Percentiles rank a stretch among this genome's conserved stretches.
Evolutionary conservation across 2,113 vertebrate species (phyloP).

Genomic region (Cyanoliseus patagonus): DNA sequence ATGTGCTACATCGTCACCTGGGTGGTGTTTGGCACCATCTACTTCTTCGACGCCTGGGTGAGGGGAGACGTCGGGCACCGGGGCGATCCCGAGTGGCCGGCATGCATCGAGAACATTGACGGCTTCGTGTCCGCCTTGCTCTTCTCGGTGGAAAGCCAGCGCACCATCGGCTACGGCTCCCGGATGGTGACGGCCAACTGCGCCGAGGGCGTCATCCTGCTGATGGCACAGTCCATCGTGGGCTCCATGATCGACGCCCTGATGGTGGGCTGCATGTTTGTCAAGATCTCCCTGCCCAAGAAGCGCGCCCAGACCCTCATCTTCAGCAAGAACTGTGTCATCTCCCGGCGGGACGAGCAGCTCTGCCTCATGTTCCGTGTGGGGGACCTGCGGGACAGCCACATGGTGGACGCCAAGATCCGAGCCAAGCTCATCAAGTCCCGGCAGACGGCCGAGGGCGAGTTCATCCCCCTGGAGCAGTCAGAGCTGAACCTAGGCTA

Average conservation of each 20-base stretch:
- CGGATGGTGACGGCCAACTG: constrained; percentile 84
- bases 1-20: constrained; percentile 84
- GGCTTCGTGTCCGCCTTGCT: constrained; percentile 81
- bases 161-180: constrained; percentile 83
- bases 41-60: constrained; percentile 78
- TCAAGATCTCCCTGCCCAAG: constrained; percentile 87
- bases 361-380: constrained; percentile 85
- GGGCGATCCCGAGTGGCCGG: constrained; percentile 72
- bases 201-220: constrained; percentile 72
- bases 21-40: constrained; percentile 79
- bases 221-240: constrained; percentile 82
- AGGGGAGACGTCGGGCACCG: constrained; percentile 76
- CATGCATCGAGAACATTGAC: constrained; percentile 81
- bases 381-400: constrained; percentile 82
- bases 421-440: constrained; percentile 86
- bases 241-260: constrained; percentile 84
- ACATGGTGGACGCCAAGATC: constrained; percentile 88
- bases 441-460: constrained; percentile 82
- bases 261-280: constrained; percentile 89
- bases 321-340: constrained; percentile 83
- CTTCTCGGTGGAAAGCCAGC: constrained; percentile 83
- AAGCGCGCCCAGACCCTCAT: constrained; percentile 85
- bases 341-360: constrained; percentile 78
- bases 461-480: constrained; percentile 87
- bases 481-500: constrained; percentile 86